A percentile compares a stretch with the other conserved stretches of the same genome.
These are phyloP conservation scores for Hydrolagus colliei DNA, from an alignment of 2,797 vertebrate species.

Conservation along the genomic window DNA sequence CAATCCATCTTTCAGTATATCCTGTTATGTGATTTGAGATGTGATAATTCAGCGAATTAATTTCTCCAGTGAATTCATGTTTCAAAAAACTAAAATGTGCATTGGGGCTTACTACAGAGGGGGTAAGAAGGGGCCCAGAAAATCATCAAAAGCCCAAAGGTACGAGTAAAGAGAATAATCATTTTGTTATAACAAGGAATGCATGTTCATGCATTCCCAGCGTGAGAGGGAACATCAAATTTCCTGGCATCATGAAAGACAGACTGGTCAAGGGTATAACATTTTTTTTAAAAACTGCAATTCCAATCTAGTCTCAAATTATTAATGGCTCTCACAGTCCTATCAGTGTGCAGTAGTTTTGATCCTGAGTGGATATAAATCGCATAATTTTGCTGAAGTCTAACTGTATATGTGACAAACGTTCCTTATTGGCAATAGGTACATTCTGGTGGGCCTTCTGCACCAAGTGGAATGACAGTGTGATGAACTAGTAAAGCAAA, in stretches of 20 bases:
- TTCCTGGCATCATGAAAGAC: not conserved
- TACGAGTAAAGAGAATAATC: not conserved
- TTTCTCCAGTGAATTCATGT: no score
- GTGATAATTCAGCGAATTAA: no score
- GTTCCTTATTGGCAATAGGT: slow-evolving; percentile 7
- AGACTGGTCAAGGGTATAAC: no score
- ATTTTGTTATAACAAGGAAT: not conserved
- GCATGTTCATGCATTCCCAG: not conserved
- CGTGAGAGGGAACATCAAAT: no score
- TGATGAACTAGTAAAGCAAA: slow-evolving; percentile 31
- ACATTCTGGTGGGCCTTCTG: slow-evolving; percentile 10
- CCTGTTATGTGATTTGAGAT: no score
- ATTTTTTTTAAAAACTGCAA: not conserved
- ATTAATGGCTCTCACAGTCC: not conserved
- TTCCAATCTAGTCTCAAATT: not conserved
- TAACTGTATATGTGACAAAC: slow-evolving; percentile 1
- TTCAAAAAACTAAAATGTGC: no score
- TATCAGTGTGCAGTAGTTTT: not conserved
- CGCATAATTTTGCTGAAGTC: not conserved
- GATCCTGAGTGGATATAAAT: not conserved
- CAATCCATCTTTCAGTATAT: no score
- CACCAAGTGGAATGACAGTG: slow-evolving; percentile 24
- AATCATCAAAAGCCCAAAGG: not conserved
- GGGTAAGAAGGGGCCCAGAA: not conserved
- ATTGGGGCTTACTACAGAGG: not conserved